phyloP scores from a whole-genome alignment of 2,888 invertebrate genomes.

The Thalpophila matura region DNA sequence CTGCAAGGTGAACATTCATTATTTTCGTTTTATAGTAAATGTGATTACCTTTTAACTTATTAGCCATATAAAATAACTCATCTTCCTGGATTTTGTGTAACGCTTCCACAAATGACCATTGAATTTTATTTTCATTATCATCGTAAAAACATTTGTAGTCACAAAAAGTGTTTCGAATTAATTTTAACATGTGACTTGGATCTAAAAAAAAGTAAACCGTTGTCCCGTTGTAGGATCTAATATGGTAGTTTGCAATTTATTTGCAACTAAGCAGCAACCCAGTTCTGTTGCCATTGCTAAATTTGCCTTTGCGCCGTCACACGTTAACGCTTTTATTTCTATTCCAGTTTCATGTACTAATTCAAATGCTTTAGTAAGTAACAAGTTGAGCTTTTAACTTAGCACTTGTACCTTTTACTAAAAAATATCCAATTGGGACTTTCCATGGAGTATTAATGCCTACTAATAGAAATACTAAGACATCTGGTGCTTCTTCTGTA shows the following conservation, averaged over 20 bases:
- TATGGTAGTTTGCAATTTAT: constrained; percentile 44
- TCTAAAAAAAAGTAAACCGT: constrained; percentile 44
- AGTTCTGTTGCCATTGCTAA: too few relatives aligned
- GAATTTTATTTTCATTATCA: constrained; percentile 4
- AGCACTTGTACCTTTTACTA: constrained; percentile 10
- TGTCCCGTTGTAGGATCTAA: constrained; percentile 40
- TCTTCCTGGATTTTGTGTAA: constrained; percentile 2
- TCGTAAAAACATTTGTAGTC: constrained; percentile 1
- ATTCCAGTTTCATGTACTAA: constrained; percentile 30
- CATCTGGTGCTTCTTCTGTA: too few relatives aligned
- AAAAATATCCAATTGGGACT: constrained; percentile 33
- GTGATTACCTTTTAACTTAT: neutral
- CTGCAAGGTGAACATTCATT: constrained; percentile 2
- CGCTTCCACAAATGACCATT: constrained; percentile 1
- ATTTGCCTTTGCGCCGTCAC: too few relatives aligned
- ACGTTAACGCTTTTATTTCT: constrained; percentile 7
- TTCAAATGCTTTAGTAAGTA: constrained; percentile 31
- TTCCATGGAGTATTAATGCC: constrained; percentile 24
- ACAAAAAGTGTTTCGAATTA: too few relatives aligned
- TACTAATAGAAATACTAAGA: constrained; percentile 20
- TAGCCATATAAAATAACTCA: constrained; percentile 3
- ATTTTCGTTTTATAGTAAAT: neutral
- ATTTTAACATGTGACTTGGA: constrained; percentile 52
- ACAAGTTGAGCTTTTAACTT: constrained; percentile 33
- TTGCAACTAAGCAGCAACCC: constrained; percentile 40